Base-by-base conservation (phyloP, 2,113 vertebrate species). In the Scophthalmus maximus region DNA sequence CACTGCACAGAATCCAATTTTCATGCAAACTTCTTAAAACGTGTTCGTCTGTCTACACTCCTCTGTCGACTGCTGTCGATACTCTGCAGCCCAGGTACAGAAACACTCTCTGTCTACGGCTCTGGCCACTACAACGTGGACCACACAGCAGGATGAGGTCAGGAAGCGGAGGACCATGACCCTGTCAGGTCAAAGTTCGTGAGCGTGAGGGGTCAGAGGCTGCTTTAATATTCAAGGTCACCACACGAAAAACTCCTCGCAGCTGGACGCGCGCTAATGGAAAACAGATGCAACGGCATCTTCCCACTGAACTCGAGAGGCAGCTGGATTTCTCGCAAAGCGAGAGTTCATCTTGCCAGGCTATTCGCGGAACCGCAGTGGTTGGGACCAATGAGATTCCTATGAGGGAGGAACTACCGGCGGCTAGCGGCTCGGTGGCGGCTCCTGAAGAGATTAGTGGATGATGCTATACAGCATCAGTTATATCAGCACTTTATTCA, bases 171-270 rank as follows among this genome's bases (percentile, higher is more conserved):
- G 51, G n/a, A 62, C 3, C 0, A 25, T 66, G 75, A 68, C 52
- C 74, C 59, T 23, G 42, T 47, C 15, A 73, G 83, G 76, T 87
- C 74, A 84, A 64, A 83, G 82, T 23, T 61, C 83, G 80, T 25
- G 15, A 67, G 38, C 51, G 70, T 63, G 57, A 78, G 52, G 78
- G 82, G 86, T 71, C 47, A 78, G 38, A 72, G 69, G 50, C 68
- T 18, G 22, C 15, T 65, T 66, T 62, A 61, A 78, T 84, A 61
- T 9, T 64, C 23, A 76, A 76, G 64, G 60, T 76, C 47, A 36
- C 40, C 51, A 66, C 57, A 52, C 40, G 64, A 64, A 79, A 77
- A 63, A n/a, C n/a, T 67, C 29, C 25, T 68, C 65, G 42, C 60
- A 78, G 55, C 65, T 60, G 59, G n/a, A 69, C 26, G 58, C 32